These are phyloP conservation scores for Oryzias celebensis DNA, from an alignment of 2,113 vertebrate species.

Conservation along the genomic window DNA sequence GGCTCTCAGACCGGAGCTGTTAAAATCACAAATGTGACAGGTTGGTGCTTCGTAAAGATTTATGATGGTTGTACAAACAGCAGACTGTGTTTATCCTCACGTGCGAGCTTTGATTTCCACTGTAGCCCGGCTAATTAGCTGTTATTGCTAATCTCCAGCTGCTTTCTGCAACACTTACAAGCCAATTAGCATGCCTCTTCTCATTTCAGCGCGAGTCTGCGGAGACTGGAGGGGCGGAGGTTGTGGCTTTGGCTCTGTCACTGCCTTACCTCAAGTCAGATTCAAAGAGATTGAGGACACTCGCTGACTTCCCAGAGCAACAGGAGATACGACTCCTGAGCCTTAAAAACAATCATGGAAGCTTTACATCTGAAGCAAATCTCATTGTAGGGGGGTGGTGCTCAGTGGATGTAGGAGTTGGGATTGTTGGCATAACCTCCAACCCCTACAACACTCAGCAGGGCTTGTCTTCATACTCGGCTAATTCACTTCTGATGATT, in stretches of 20 bases:
- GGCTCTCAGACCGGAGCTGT: slow-evolving; percentile 4
- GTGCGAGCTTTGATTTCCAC: slow-evolving; percentile 48
- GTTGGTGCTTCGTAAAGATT: slow-evolving; percentile 45
- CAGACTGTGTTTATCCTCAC: slow-evolving; percentile 35
- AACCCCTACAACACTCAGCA: too few species aligned
- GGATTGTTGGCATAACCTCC: too few species aligned
- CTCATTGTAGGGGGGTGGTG: not conserved
- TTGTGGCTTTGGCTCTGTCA: slow-evolving; percentile 4
- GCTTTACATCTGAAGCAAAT: not conserved
- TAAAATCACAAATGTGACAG: slow-evolving; percentile 32
- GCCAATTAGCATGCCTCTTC: slow-evolving; percentile 51
- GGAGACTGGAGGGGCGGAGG: slow-evolving; percentile 1
- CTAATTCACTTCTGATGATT: too few species aligned
- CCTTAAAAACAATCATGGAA: not conserved
- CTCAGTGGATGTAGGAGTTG: not conserved
- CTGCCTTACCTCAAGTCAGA: not conserved
- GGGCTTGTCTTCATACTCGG: too few species aligned
- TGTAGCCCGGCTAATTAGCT: slow-evolving; percentile 48
- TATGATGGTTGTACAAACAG: slow-evolving; percentile 26
- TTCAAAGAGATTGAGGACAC: slow-evolving; percentile 1
- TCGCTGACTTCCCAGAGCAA: not conserved
- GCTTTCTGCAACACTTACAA: slow-evolving; percentile 56
- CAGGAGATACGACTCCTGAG: not conserved
- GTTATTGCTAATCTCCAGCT: slow-evolving; percentile 70
- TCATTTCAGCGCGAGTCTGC: slow-evolving; percentile 35